These are phyloP conservation scores for Progne subis DNA, from an alignment of 2,113 vertebrate species.

Conservation along the genomic window DNA sequence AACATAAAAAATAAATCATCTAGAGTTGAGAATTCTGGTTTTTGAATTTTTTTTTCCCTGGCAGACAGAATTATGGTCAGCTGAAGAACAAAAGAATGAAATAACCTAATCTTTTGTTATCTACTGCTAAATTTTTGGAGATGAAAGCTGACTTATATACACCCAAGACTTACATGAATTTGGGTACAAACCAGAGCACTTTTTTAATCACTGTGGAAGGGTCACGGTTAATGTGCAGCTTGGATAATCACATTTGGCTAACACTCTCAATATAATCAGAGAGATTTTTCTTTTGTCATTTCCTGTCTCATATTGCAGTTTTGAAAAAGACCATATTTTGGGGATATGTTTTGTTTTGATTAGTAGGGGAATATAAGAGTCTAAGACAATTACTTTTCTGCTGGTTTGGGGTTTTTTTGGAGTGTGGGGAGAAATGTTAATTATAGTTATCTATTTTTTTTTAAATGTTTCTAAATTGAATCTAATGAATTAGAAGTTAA, in stretches of 20 bases:
- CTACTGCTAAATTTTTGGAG: not conserved
- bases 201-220: not conserved
- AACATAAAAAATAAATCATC: not conserved
- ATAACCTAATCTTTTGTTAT: not conserved
- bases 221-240: not conserved
- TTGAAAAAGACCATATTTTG: not conserved
- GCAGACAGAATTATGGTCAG: not conserved
- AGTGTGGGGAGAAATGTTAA: fast-evolving
- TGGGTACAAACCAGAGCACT: not conserved
- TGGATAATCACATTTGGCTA: not conserved
- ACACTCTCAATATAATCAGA: not conserved
- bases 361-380: not conserved
- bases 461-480: not conserved
- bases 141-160: not conserved
- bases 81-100: not conserved
- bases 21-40: not conserved
- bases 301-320: not conserved
- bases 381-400: not conserved
- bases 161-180: not conserved
- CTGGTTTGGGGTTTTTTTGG: not conserved
- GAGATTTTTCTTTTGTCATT: not conserved
- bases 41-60: not conserved
- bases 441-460: not conserved
- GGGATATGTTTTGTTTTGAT: not conserved
- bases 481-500: not conserved